Evolutionary conservation across 2,888 invertebrate species (phyloP).

Genomic region (Maniola hyperantus): DNA sequence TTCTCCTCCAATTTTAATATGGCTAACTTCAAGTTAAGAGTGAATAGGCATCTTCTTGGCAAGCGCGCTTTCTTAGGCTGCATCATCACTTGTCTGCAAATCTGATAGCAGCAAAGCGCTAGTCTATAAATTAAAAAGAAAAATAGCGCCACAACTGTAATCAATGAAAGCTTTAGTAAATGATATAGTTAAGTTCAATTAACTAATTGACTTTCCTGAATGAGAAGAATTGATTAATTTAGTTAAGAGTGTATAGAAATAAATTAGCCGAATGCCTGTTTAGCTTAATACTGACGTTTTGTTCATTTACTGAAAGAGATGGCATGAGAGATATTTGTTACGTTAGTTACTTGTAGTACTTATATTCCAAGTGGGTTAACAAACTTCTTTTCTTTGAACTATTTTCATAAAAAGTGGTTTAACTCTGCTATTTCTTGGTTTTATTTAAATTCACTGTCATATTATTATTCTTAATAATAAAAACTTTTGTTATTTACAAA

Average conservation of each 20-base stretch:
- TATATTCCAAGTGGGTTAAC: constrained; percentile 13
- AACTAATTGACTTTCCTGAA: not conserved
- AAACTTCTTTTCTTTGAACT: not conserved
- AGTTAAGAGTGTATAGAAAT: too few species aligned
- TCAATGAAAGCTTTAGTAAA: not conserved
- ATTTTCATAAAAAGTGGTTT: not conserved
- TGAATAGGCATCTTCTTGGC: too few species aligned
- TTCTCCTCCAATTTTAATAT: not conserved
- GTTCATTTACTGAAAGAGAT: constrained; percentile 25
- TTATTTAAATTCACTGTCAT: not conserved
- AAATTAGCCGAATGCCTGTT: too few species aligned
- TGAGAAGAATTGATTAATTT: not conserved
- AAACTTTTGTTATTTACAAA: not conserved
- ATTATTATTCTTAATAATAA: too few species aligned
- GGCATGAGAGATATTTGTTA: constrained; percentile 34
- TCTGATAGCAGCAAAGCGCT: not conserved
- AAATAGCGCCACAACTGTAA: not conserved
- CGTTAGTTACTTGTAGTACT: constrained; percentile 14
- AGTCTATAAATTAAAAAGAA: not conserved
- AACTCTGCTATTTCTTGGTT: not conserved
- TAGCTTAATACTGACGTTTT: constrained; percentile 10
- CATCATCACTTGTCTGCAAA: too few species aligned
- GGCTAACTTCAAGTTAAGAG: too few species aligned
- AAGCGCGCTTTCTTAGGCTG: too few species aligned
- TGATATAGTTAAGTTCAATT: not conserved